Conservation (phyloP, 2,797 vertebrate genomes). For the Arctocebus calabarensis region DNA sequence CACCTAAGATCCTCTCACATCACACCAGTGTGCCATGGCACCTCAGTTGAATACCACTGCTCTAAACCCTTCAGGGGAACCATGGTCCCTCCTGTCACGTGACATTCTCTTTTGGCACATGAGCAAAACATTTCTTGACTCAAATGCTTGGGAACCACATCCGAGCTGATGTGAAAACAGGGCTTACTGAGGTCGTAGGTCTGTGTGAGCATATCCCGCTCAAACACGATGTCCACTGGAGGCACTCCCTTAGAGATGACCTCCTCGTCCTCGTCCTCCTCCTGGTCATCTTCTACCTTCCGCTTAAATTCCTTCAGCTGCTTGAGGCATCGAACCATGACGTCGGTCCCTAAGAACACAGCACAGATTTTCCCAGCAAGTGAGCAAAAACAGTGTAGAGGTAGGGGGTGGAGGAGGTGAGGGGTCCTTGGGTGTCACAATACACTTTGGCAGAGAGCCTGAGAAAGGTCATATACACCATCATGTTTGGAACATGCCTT, state of each 20-base stretch:
- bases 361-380: background rate
- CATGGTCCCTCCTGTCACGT: fast-evolving
- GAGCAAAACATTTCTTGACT: fast-evolving
- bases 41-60: no score
- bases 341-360: constrained; percentile 89
- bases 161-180: background rate
- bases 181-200: constrained; percentile 94
- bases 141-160: fast-evolving
- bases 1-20: no score
- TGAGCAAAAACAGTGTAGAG: background rate
- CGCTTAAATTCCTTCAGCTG: constrained; percentile 92
- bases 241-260: constrained; percentile 85
- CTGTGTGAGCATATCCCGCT: constrained; percentile 94
- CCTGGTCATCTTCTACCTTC: constrained; percentile 90
- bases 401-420: no score
- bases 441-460: background rate
- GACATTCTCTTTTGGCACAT: fast-evolving
- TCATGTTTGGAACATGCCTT: fast-evolving
- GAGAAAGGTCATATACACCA: fast-evolving
- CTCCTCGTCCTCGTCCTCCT: constrained; percentile 91
- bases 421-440: background rate
- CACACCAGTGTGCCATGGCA: no score
- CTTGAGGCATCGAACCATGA: constrained; percentile 93
- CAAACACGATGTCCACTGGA: constrained; percentile 90
- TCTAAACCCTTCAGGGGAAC: background rate